Evolutionary conservation across 2,113 vertebrate genomes (phyloP).

Genomic region (Myxocyprinus asiaticus): DNA sequence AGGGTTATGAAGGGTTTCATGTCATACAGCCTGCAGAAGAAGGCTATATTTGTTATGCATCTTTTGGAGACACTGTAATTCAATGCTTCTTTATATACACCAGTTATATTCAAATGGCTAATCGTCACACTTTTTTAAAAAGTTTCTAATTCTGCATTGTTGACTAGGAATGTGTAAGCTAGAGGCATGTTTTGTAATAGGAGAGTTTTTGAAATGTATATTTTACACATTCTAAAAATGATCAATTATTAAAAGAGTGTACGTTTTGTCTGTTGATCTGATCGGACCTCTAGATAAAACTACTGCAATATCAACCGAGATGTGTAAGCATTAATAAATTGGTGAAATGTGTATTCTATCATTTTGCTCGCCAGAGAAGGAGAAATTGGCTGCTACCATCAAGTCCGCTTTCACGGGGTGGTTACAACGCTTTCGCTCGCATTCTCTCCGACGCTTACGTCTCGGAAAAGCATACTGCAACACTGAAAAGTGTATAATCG

Average conservation of each 20-base stretch:
- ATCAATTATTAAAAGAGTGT: neutral
- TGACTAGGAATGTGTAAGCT: neutral
- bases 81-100: neutral
- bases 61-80: neutral
- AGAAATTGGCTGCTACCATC: conserved; percentile 76
- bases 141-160: neutral
- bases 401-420: conserved; percentile 68
- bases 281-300: neutral
- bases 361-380: conserved; percentile 68
- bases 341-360: conserved; percentile 66
- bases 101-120: conserved; percentile 1
- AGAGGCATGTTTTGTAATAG: too few species aligned
- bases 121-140: neutral
- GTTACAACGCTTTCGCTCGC: conserved; percentile 45
- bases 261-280: neutral
- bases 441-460: conserved; percentile 11
- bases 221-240: neutral
- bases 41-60: conserved; percentile 20
- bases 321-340: conserved; percentile 51
- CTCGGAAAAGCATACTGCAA: neutral
- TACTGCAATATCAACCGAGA: conserved; percentile 39
- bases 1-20: conserved; percentile 4
- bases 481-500: neutral
- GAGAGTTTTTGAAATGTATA: too few species aligned
- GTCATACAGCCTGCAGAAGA: neutral